A percentile compares a stretch with the other conserved stretches of the same genome.
Evolutionary conservation across 2,113 vertebrate genomes (phyloP).

Genomic region (Mohoua ochrocephala): DNA sequence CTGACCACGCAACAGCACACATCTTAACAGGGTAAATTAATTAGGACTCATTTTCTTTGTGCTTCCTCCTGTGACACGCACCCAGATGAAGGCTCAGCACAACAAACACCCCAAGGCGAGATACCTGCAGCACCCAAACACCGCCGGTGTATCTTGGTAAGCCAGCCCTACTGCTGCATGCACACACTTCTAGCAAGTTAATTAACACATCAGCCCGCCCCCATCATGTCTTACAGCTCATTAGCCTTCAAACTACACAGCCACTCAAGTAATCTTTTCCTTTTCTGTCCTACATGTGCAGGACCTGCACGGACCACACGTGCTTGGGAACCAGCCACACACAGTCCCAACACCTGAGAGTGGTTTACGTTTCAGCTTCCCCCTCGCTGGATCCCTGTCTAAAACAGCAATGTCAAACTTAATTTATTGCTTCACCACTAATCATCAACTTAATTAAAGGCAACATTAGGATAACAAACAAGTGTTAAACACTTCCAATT

Average conservation of each 20-base stretch:
- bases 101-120: background rate
- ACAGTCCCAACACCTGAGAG: background rate
- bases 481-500: background rate
- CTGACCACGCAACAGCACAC: background rate
- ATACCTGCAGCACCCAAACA: background rate
- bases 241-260: background rate
- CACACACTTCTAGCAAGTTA: background rate
- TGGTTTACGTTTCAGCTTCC: background rate
- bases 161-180: background rate
- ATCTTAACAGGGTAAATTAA: background rate
- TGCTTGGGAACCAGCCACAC: background rate
- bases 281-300: background rate
- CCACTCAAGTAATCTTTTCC: background rate
- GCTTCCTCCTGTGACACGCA: background rate
- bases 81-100: background rate
- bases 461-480: background rate
- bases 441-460: slow-evolving; percentile 26
- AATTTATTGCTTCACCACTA: background rate
- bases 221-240: background rate
- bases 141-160: background rate
- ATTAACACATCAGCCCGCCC: background rate
- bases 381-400: background rate
- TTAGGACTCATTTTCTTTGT: background rate
- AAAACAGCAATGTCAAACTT: background rate
- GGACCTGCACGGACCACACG: background rate